Evolutionary conservation across 2,888 invertebrate species (phyloP), one percentile per base, ranked within the genome.

Genomic region (Hemistola chrysoprasaria): DNA sequence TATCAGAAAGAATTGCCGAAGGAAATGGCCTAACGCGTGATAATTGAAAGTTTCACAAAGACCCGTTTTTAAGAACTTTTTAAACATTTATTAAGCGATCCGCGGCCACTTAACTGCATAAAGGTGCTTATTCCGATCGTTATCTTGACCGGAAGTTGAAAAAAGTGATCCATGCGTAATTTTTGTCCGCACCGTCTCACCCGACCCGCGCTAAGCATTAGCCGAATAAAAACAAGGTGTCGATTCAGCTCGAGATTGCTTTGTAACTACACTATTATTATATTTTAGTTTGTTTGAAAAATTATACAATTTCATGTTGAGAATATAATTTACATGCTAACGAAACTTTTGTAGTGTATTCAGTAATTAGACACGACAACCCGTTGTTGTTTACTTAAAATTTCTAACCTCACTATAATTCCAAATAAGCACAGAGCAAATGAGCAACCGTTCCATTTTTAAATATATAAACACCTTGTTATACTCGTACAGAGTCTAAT

Each of bases 81-180:
- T 61, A 62, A 64, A 51, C 66, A 59, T 72, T 77, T 67, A 75
- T 60, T 69, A 69, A 73, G 71, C 70, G 72, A 71, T 71, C 71
- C 75, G 69, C 69, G 74, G 65, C 73, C 72, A 74, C 71, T 78
- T 78, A 78, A 79, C 71, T 72, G 73, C 60, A 68, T 71, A 78
- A 83, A 84, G 82, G 81, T 83, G 79, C 76, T 78, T 71, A 77
- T 71, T 68, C 69, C 56, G 78, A 78, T 76, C 71, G 77, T 82
- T 83, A 84, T 84, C 85, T 83, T 52, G 65, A 58, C 75, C 81
- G 85, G 84, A 85, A 83, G 81, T n/a, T 79, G 55, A 62, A 76
- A 78, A 80, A 82, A 78, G 69, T 76, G 79, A 78, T 78, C 75
- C 78, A 66, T 61, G 66, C 65, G 65, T 80, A 81, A 81, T 79